Conservation (phyloP, 2,888 invertebrate genomes). For the Xestia xanthographa region DNA sequence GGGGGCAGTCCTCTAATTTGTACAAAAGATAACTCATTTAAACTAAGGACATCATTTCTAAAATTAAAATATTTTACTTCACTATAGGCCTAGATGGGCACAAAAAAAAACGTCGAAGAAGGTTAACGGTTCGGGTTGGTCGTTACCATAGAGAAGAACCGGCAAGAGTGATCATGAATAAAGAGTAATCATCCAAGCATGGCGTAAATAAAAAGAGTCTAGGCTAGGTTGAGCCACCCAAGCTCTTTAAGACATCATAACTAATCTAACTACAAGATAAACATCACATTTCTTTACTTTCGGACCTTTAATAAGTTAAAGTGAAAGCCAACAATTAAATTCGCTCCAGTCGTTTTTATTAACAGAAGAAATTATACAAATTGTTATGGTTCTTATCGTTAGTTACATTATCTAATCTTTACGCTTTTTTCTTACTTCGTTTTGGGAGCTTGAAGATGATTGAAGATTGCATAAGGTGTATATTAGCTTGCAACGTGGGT, state of each 20-base stretch:
- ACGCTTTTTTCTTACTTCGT: conserved; percentile 44
- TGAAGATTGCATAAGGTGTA: background rate
- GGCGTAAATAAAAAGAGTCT: background rate
- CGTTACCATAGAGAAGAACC: no score
- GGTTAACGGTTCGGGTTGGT: no score
- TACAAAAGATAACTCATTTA: background rate
- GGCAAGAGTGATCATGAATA: no score
- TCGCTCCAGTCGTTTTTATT: conserved; percentile 32
- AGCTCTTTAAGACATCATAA: background rate
- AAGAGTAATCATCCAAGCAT: background rate
- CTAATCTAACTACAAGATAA: conserved; percentile 10
- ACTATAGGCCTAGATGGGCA: no score
- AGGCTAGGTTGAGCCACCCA: background rate
- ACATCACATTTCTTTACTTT: conserved; percentile 24
- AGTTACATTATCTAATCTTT: conserved; percentile 40
- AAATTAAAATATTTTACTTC: no score
- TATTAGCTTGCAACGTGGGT: background rate
- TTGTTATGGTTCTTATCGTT: conserved; percentile 30
- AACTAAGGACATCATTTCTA: background rate
- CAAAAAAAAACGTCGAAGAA: no score
- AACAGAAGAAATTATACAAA: conserved; percentile 34
- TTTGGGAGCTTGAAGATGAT: conserved; percentile 21
- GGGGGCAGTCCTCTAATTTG: no score
- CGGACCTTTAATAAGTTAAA: conserved; percentile 34
- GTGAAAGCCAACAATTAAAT: conserved; percentile 61